A percentile compares a stretch with the other conserved stretches of the same genome.
Conservation (phyloP, 2,888 invertebrate species). For the Scelioninae gen. 2 region DNA sequence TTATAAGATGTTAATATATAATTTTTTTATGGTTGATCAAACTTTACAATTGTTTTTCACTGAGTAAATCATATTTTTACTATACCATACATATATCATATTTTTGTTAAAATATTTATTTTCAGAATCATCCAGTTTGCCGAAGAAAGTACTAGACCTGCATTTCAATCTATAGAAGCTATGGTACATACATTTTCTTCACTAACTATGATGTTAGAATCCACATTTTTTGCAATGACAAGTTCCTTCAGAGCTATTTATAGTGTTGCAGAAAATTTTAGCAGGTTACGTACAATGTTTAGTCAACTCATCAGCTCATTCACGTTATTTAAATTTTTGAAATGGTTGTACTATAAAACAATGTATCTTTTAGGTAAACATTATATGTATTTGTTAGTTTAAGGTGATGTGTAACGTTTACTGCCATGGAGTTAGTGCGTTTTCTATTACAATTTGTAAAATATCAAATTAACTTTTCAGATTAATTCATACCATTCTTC, state of each 20-base stretch:
- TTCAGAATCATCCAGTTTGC: conserved; percentile 89
- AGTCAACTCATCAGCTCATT: conserved; percentile 92
- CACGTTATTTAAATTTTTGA: conserved; percentile 86
- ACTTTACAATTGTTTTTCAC: too few relatives aligned
- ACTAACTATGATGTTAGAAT: conserved; percentile 97
- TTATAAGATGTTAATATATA: too few relatives aligned
- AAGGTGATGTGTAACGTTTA: background rate
- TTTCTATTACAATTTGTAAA: too few relatives aligned
- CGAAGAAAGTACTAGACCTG: conserved; percentile 92
- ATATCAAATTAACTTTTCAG: too few relatives aligned
- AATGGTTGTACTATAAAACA: conserved; percentile 88
- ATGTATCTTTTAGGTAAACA: conserved; percentile 80
- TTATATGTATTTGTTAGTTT: too few relatives aligned
- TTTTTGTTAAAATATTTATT: too few relatives aligned
- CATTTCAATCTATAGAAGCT: conserved; percentile 96
- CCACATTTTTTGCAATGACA: conserved; percentile 95
- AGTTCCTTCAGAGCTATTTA: conserved; percentile 96
- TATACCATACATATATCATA: too few relatives aligned
- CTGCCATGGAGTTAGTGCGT: too few relatives aligned
- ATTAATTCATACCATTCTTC: too few relatives aligned
- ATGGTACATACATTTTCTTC: conserved; percentile 94
- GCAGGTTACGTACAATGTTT: conserved; percentile 87
- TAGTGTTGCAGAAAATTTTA: conserved; percentile 97
- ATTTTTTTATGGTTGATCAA: too few relatives aligned
- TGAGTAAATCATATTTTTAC: too few relatives aligned